Conservation (phyloP, 2,113 vertebrate genomes). For the Lophura nycthemera region DNA sequence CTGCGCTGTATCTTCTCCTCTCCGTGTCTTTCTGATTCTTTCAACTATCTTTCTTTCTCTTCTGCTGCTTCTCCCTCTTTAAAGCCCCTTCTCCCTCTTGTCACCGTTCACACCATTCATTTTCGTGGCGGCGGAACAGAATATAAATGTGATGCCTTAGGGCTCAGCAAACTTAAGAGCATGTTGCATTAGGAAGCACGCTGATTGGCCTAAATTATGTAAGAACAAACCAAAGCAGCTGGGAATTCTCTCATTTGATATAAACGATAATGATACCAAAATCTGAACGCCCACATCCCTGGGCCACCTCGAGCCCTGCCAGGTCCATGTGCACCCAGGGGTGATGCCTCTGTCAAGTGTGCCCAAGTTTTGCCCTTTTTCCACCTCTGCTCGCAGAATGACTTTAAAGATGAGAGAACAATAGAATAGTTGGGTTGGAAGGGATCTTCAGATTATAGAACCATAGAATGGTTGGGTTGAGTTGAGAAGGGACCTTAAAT, state of each 20-base stretch:
- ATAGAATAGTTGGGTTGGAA: too few relatives aligned
- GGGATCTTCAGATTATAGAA: too few relatives aligned
- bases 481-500: too few relatives aligned
- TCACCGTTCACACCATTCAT: slow-evolving; percentile 36
- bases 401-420: too few relatives aligned
- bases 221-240: slow-evolving; percentile 4
- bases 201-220: slow-evolving; percentile 62
- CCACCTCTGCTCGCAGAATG: background rate
- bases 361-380: background rate
- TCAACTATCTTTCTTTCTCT: slow-evolving; percentile 49
- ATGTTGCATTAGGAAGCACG: background rate
- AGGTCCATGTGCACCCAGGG: rapidly evolving
- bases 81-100: slow-evolving; percentile 21
- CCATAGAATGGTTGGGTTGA: too few relatives aligned
- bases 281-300: slow-evolving; percentile 2
- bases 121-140: slow-evolving; percentile 17
- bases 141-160: slow-evolving; percentile 54
- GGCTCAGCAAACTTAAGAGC: slow-evolving; percentile 51
- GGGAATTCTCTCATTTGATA: background rate
- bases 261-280: slow-evolving; percentile 60
- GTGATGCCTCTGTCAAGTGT: background rate
- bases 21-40: slow-evolving; percentile 40
- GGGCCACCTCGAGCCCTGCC: rapidly evolving
- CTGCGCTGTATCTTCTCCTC: background rate
- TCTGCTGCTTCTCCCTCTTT: slow-evolving; percentile 15